Base-by-base conservation (phyloP, 2,888 invertebrate genomes). In the Linyphia triangularis region DNA sequence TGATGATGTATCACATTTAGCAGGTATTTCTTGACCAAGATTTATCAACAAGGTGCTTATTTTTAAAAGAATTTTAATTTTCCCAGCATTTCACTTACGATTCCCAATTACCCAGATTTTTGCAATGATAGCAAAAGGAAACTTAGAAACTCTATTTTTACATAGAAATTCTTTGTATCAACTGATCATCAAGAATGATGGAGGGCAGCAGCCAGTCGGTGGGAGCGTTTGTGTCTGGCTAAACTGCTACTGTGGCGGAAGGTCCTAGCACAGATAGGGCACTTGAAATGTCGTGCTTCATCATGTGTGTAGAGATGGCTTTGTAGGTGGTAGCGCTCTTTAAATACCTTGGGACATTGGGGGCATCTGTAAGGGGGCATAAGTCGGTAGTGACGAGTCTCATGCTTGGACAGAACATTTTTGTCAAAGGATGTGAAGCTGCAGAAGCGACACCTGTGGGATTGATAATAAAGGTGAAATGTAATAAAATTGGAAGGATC, bases 231-330 rank as follows among this genome's bases (percentile, higher is more conserved):
- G n/a, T 88, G 88, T 10, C 88, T 67, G n/a, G 79, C 81, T 7
- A 88, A 26, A 30, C 88, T 88, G 37, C 88, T 88, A 19, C 88
- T 77, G 37, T 88, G 88, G 5, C 82, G 75, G 37, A 88, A 88
- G 13, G 57, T 75, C 16, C 40, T 75, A 1, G 43, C 65, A 75
- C 88, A 88, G 7, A 51, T 3, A 3, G 1, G 0, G 16, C 88
- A 88, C 22, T 19, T 40, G 26, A 82, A 88, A 51, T 82, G 81
- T 7, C 59, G 19, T 0, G 26, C 75, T n/a, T 81, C 6, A n/a
- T 77, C 82, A 26, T 88, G 88, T 22, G 88, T 75, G 40, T 77
- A 75, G 4, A 88, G 26, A 19, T 88, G 88, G 30, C 88, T 88
- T 19, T 75, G 37, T n/a, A 88, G 26, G 30, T 82, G 67, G 28